Base-by-base conservation (phyloP, 2,797 vertebrate genomes). In the Novumbra hubbsi region DNA sequence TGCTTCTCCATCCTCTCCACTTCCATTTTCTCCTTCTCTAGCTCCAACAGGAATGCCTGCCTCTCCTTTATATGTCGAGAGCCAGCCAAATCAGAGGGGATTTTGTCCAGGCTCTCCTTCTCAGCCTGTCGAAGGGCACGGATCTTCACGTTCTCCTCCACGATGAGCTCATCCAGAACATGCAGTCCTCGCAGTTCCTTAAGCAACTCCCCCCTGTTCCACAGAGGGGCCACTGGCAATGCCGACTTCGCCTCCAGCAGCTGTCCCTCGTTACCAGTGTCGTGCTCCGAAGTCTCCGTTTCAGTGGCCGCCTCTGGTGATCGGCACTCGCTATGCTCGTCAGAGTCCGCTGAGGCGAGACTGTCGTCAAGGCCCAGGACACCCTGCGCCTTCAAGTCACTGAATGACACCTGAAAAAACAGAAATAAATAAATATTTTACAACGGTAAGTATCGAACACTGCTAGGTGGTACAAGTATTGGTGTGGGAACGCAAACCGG, bases 61-160 rank as follows among this genome's bases (percentile, higher is more conserved):
- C 80, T 79, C 16, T 91, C 87, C 41, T 74, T 69, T 21, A 15
- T 15, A 21, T 34, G 73, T 0, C 6, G 41, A 0, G 19, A 0
- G 1, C 8, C 3, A 0, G 8, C 73, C 65, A 1, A 72, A 6
- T 1, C 64, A 0, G 1, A 3, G 5, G n/a, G 48, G 5, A 79
- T 41, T 5, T 77, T 21, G 0, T 63, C 0, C 0, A 41, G 55
- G 50, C 9, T 24, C 15, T 75, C 76, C 21, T 76, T 74, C 67
- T 85, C 73, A 24, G 32, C 38, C 2, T 2, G 9, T 19, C 78
- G 71, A 15, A 92, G 80, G 19, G 79, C 38, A 0, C 80, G 70
- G 72, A 93, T 84, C 79, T 92, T 91, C 1, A 89, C 19, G 57
- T 85, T 90, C 82, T 94, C 93, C 73, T 92, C 88, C 69, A 82